phyloP scores from a whole-genome alignment of 92 coral and sea anemone genomes.

The Zoanthus sociatus region DNA sequence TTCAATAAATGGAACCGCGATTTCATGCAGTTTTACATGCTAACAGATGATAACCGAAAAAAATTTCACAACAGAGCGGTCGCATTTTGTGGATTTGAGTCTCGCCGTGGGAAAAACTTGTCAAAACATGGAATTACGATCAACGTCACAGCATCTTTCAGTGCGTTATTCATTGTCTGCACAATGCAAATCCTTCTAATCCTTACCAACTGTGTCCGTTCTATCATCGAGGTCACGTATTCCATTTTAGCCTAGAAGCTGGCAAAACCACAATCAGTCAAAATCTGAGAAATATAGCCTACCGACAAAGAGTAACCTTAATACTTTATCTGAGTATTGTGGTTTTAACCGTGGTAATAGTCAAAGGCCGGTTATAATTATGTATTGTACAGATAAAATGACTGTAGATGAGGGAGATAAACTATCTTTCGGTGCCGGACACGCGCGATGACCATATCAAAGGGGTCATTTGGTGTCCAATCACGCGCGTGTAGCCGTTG shows the following conservation, averaged over 20 bases:
- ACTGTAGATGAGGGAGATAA: background rate
- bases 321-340: background rate
- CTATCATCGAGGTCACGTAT: slow-evolving; percentile 34
- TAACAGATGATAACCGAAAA: background rate
- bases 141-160: slow-evolving; percentile 6
- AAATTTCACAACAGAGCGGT: background rate
- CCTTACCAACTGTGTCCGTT: slow-evolving; percentile 6
- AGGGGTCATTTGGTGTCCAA: slow-evolving; percentile 34
- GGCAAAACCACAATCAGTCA: background rate
- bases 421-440: background rate
- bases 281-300: background rate
- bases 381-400: background rate
- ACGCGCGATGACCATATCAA: background rate
- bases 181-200: background rate
- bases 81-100: too few relatives aligned
- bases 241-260: background rate
- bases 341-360: background rate
- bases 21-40: background rate
- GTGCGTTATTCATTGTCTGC: background rate
- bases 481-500: slow-evolving; percentile 34
- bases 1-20: background rate
- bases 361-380: background rate
- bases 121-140: background rate
- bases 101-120: background rate
- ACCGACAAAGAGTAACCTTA: background rate